These are phyloP conservation scores for Rhincodon typus DNA, from an alignment of 2,797 vertebrate genomes.

Conservation along the genomic window DNA sequence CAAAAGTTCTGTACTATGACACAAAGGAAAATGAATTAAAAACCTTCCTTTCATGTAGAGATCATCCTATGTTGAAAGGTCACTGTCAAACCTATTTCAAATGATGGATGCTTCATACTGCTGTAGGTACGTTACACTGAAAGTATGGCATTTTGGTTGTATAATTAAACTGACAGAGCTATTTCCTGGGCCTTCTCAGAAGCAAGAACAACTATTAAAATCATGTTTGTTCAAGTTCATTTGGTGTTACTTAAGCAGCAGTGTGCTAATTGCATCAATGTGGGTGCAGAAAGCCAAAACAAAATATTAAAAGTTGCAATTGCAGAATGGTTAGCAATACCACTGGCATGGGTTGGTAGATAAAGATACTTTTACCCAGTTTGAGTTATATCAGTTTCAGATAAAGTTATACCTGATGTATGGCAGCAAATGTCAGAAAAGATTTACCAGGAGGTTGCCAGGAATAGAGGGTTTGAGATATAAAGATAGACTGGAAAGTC, in stretches of 20 bases:
- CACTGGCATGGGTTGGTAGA: too few relatives aligned
- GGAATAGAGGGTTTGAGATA: too few relatives aligned
- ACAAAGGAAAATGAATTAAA: constrained; percentile 1
- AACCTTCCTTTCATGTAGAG: neutral
- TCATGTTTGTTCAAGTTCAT: neutral
- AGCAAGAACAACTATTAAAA: neutral
- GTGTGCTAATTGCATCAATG: neutral
- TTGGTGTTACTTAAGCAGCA: neutral
- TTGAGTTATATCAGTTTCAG: neutral
- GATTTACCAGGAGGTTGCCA: too few relatives aligned
- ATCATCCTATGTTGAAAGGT: neutral
- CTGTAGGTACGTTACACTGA: neutral
- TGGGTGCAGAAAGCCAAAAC: neutral
- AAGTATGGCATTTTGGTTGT: constrained; percentile 17
- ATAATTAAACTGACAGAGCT: neutral
- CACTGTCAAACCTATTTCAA: neutral
- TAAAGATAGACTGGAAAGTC: too few relatives aligned
- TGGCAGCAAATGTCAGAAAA: neutral
- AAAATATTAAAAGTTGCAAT: too few relatives aligned
- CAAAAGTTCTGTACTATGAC: neutral
- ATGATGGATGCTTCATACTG: neutral
- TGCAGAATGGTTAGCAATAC: neutral
- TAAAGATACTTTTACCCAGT: neutral
- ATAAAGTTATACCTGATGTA: neutral
- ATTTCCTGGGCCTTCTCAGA: neutral